Evolutionary conservation across 2,113 vertebrate genomes (phyloP), one percentile per base, ranked within the genome.

Genomic region (Cryptoleucopteryx plumbea): DNA sequence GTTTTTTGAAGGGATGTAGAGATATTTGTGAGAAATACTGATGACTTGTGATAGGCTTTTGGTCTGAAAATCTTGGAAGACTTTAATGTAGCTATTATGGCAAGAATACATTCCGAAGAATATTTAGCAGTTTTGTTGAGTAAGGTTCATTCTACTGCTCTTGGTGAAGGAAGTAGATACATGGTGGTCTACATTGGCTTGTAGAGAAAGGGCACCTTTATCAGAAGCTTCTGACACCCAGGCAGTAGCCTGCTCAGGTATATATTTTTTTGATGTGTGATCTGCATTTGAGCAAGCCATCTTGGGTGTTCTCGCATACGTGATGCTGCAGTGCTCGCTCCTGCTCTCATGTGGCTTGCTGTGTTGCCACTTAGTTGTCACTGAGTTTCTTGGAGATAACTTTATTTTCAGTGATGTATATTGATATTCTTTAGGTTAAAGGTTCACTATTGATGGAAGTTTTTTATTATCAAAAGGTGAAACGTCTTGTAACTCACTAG

Each of bases 401-500:
- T 58, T 79, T 27, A 23, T 70, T 92, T 88, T 66, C 36, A 7
- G 34, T 75, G 77, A 52, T 72, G 43, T 63, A 4, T 66, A 13
- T 82, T 90, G 87, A 70, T 68, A 45, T 36, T 61, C 42, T 89
- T 88, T 38, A 55, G 67, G 53, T 90, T 67, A 47, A 87, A 75
- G 36, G 23, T 85, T 94, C 31, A 3, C 53, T 55, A 19, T 70
- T 85, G 88, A 40, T 86, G 90, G 67, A 85, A 89, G 34, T n/a
- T 16, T 90, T 91, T 95, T 92, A 77, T 93, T 91, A 88, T 84
- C 89, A 63, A 86, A 89, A 95, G 86, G 86, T 91, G 90, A 93
- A 93, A 85, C 0, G 1, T 81, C 42, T 88, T 77, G 72, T 92
- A 82, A 68, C 52, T 83, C 88, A 9, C 23, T 27, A 68, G 63